These are phyloP conservation scores for Pseudorectes ferrugineus DNA, from an alignment of 2,113 vertebrate genomes.

Conservation along the genomic window DNA sequence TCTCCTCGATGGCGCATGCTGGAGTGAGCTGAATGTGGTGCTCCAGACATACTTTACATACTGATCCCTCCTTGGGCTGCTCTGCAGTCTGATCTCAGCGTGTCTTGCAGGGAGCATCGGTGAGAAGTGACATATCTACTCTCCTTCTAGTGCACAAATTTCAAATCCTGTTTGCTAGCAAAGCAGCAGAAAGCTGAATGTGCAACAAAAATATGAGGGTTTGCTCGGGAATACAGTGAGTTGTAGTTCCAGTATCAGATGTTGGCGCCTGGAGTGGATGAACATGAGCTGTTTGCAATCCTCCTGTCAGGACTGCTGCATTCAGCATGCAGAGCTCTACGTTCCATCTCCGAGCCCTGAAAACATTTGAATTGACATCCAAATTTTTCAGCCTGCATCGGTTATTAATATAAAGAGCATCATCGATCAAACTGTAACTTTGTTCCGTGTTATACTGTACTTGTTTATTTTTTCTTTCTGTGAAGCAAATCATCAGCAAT, in stretches of 20 bases:
- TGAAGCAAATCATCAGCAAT: conserved; percentile 55
- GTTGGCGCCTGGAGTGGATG: background rate
- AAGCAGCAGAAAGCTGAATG: background rate
- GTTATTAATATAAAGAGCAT: background rate
- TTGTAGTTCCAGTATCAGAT: background rate
- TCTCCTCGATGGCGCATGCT: background rate
- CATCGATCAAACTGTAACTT: background rate
- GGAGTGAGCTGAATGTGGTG: conserved; percentile 27
- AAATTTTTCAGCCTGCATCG: background rate
- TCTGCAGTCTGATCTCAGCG: background rate
- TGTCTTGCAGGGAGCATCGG: background rate
- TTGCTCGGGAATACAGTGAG: background rate
- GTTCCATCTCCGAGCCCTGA: background rate
- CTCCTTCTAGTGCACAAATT: background rate
- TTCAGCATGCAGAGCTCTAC: background rate
- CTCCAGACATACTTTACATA: conserved; percentile 59
- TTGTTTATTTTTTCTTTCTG: conserved; percentile 53
- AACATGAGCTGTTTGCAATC: background rate
- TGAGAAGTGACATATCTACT: background rate
- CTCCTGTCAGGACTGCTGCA: background rate
- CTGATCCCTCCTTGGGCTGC: conserved; percentile 31
- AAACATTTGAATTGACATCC: background rate
- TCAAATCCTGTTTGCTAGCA: background rate
- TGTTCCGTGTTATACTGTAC: background rate
- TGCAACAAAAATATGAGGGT: background rate